Evolutionary conservation across 2,797 vertebrate genomes (phyloP).

Genomic region (Tolypeutes matacus): DNA sequence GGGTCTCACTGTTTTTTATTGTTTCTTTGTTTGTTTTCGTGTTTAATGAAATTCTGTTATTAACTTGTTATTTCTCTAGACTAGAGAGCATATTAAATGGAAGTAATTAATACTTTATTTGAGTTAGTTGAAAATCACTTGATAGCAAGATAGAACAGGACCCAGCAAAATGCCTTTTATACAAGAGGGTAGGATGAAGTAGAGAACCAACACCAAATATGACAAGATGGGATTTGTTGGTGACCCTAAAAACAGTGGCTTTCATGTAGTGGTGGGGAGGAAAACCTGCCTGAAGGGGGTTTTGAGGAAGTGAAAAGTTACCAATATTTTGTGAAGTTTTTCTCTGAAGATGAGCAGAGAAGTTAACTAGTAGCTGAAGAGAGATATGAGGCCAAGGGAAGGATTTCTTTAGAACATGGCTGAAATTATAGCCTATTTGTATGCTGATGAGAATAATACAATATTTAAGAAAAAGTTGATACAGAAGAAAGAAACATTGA

Average conservation of each 20-base stretch:
- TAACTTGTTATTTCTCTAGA: slow-evolving; percentile 65
- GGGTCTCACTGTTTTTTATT: slow-evolving; percentile 15
- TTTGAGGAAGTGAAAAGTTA: not conserved
- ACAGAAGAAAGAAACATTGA: not conserved
- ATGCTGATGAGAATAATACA: not conserved
- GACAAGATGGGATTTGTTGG: not conserved
- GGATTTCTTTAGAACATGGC: not conserved
- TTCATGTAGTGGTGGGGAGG: not conserved
- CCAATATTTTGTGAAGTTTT: not conserved
- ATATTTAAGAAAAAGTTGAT: not conserved
- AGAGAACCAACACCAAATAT: not conserved
- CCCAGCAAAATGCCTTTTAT: not conserved
- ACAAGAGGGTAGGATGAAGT: not conserved
- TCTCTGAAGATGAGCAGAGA: not conserved
- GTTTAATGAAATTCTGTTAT: slow-evolving; percentile 62
- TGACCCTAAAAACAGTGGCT: not conserved
- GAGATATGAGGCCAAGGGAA: not conserved
- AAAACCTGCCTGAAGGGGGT: not conserved
- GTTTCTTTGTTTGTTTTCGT: slow-evolving; percentile 55
- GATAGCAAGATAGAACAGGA: not conserved
- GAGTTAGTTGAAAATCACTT: slow-evolving; percentile 3
- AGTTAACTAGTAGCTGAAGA: not conserved
- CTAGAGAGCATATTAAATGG: not conserved
- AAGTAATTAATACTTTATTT: slow-evolving; percentile 31
- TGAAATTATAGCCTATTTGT: not conserved